These are phyloP conservation scores for Cotesia chilonis DNA, from an alignment of 1,140 invertebrate genomes.

Conservation along the genomic window DNA sequence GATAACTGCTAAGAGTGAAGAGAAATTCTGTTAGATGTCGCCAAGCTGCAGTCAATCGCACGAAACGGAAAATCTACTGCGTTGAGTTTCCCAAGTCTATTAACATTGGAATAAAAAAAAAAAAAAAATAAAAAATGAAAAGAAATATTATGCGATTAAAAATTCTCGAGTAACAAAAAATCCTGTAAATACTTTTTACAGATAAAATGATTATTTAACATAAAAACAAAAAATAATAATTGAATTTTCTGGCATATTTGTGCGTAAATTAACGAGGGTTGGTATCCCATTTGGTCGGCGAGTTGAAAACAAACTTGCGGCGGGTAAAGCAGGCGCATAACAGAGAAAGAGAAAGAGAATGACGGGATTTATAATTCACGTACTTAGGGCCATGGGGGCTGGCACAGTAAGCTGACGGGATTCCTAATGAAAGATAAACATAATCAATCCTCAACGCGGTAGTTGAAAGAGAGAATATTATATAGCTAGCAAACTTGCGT, in stretches of 20 bases:
- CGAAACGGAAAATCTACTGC: no score
- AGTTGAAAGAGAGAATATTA: constrained; percentile 61
- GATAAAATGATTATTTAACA: no score
- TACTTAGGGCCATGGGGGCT: constrained; percentile 44
- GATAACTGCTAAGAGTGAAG: constrained; percentile 5
- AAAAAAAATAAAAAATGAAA: no score
- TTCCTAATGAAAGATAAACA: constrained; percentile 66
- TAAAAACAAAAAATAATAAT: no score
- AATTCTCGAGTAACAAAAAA: no score
- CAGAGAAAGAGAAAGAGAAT: constrained; percentile 46
- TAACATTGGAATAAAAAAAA: no score
- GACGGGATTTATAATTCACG: constrained; percentile 60
- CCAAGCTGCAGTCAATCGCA: no score
- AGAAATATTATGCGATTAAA: no score
- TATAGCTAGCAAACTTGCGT: constrained; percentile 51
- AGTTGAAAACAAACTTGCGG: neutral
- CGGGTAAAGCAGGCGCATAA: constrained; percentile 1
- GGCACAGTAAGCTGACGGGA: constrained; percentile 39
- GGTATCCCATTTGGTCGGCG: neutral
- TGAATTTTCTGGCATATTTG: no score
- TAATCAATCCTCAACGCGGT: constrained; percentile 55
- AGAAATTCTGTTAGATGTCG: no score
- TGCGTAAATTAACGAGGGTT: neutral
- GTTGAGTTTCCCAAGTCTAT: no score
- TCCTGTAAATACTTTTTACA: no score